Evolutionary conservation across 2,113 vertebrate genomes (phyloP).

Genomic region (Lagopus muta): DNA sequence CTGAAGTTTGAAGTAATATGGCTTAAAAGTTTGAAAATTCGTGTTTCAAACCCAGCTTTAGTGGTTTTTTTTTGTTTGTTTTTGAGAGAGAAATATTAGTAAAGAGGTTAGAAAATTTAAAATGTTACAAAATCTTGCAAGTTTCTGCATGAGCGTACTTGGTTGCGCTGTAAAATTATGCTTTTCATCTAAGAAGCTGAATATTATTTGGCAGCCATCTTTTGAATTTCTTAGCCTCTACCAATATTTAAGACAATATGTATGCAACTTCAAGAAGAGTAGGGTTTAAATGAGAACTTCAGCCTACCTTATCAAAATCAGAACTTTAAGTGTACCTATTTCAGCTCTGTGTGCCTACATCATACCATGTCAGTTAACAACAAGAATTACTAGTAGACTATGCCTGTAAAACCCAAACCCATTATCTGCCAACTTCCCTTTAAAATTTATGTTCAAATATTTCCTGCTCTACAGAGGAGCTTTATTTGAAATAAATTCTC

Average conservation of each 20-base stretch:
- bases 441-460: conserved; percentile 52
- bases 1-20: background rate
- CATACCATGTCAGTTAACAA: background rate
- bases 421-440: conserved; percentile 1
- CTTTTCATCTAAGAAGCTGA: background rate
- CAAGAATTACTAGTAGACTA: background rate
- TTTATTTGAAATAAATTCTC: conserved; percentile 24
- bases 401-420: background rate
- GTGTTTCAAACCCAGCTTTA: background rate
- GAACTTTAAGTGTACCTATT: background rate
- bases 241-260: background rate
- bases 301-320: background rate
- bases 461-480: conserved; percentile 16
- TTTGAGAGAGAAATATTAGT: background rate
- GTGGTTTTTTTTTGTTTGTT: background rate
- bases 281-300: background rate
- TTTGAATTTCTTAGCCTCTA: background rate
- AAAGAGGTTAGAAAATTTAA: background rate
- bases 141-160: background rate
- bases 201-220: background rate
- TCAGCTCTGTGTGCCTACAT: background rate
- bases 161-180: background rate
- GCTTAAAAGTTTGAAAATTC: background rate
- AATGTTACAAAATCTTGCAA: background rate
- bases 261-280: background rate